Evolutionary conservation across 2,888 invertebrate genomes (phyloP).

Genomic region (Agriopis leucophaearia): DNA sequence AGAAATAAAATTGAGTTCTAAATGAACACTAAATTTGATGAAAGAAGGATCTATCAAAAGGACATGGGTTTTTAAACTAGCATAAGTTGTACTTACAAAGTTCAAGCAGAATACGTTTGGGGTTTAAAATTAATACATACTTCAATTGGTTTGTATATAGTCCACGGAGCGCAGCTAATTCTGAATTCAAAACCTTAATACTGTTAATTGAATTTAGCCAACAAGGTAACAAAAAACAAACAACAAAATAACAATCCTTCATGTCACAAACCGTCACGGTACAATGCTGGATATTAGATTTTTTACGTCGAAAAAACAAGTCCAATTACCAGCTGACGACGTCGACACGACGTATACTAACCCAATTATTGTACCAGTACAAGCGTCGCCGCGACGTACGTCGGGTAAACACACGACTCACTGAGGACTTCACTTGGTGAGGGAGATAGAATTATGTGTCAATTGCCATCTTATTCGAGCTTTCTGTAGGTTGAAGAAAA

Average conservation of each 20-base stretch:
- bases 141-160: not conserved
- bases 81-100: no score
- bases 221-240: constrained; percentile 5
- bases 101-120: no score
- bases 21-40: not conserved
- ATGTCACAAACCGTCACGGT: constrained; percentile 12
- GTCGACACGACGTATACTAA: constrained; percentile 8
- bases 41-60: not conserved
- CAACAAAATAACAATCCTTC: constrained; percentile 19
- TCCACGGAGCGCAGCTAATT: not conserved
- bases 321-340: constrained; percentile 22
- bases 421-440: not conserved
- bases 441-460: not conserved
- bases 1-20: not conserved
- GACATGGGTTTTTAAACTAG: no score
- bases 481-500: no score
- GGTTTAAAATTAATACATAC: no score
- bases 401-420: not conserved
- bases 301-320: constrained; percentile 12
- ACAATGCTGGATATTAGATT: constrained; percentile 14
- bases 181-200: not conserved
- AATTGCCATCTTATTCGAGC: not conserved
- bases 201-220: not conserved
- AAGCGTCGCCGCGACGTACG: not conserved
- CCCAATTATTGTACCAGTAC: constrained; percentile 12